Base-by-base conservation (phyloP, 2,797 vertebrate species). In the Mormyrops attenuatus region DNA sequence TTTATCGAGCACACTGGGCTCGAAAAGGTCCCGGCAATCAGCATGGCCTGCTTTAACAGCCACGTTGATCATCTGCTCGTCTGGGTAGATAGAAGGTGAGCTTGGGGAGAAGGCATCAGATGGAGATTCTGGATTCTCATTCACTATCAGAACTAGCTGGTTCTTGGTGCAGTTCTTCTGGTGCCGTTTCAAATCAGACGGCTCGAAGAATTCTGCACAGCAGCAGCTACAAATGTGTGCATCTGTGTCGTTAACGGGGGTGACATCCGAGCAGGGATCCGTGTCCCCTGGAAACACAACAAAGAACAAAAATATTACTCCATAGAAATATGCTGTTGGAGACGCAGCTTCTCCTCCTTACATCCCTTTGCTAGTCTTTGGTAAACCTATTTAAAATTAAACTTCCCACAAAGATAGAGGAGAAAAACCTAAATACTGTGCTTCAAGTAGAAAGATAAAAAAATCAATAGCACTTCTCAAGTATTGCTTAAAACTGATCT, bases 111-210 rank as follows among this genome's bases (percentile, higher is more conserved):
- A 95, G 92, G 94, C 93, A 95, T 95, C 94, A 17, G 95, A 93
- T 93, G 95, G 94, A 93, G 96, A 95, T 92, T 94, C 92, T 91
- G 96, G 94, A 57, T 94, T 97, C 93, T 97, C 96, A 94, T 95
- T 96, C 93, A 97, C 94, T 93, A 97, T 97, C 93, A 97, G 93
- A 95, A 97, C 96, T 92, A 97, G 94, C 95, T 97, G 96, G 93
- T 96, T 96, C 94, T 96, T 96, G 93, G 95, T 96, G 94, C 97
- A 97, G 94, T 94, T 95, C 94, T 95, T 97, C 94, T 97, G 96
- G 95, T 97, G 97, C 91, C 95, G 96, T 93, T 97, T 95, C 93
- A 97, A 95, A 94, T 97, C 96, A 90, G 96, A 96, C 90, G 96
- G 94, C 92, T 96, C 94, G 93, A 96, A 97, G 94, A 97, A 97